Evolutionary conservation across 2,113 vertebrate genomes (phyloP), one percentile per base, ranked within the genome.

Genomic region (Stictonetta naevosa): DNA sequence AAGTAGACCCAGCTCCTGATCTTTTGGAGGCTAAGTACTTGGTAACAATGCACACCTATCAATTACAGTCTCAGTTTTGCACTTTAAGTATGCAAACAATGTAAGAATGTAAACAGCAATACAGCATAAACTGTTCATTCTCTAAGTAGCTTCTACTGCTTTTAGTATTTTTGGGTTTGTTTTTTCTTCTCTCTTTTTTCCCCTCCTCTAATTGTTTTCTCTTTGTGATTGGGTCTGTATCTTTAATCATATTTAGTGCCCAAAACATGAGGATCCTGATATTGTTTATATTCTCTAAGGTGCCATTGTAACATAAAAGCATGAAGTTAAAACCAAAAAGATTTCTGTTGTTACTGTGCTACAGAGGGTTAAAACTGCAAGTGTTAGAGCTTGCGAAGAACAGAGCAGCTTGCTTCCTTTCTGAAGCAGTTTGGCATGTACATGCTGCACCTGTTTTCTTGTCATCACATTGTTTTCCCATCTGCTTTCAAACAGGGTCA

Each of bases 401-500:
- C 59, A 60, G 69, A 90, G 83, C 85, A 93, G 93, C 88, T 93
- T 90, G 85, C 33, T 68, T 78, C 46, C 60, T 86, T 72, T 75
- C 58, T 88, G 86, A 83, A 84, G 68, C 60, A 94, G 64, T 86
- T 15, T 81, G 88, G 90, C 64, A 78, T 40, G 66, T 38, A 58
- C 19, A 3, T 16, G 12, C 36, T 80, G 90, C 93, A 93, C 90
- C 90, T 94, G 83, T 74, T 81, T 64, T 64, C 78, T 50, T 67
- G 42, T 53, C 62, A 92, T 72, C 84, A 88, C 46, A 83, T 66
- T 94, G 90, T 88, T 92, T 95, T 74, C 68, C 94, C 85, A 91
- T 92, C 94, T 92, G 92, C 78, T 88, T 97, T 83, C 68, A 84
- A 95, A 83, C 6, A 92, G 52, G 1, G 4, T 80, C 0, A 19